Base-by-base conservation (phyloP, 2,113 vertebrate species). In the Esox niger region DNA sequence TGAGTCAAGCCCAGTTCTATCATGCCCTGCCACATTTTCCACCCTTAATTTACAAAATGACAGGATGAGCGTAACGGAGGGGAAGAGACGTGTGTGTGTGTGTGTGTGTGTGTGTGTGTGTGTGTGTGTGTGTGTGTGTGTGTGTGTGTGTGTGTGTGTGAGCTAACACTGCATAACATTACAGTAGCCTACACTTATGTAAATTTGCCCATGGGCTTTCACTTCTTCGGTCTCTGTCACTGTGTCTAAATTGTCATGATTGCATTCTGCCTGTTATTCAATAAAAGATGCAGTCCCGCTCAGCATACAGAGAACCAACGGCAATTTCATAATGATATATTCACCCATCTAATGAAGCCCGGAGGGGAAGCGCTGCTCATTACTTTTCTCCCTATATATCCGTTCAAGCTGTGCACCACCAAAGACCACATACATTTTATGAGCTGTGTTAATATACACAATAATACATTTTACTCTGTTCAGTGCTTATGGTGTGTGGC, bases 321-420 rank as follows among this genome's bases (percentile, higher is more conserved):
- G 59, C 58, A 55, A 70, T 68, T 65, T 70, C 46, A 64, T 68
- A 70, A 78, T 79, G 71, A 82, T 58, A 69, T 55, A 80, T 70
- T 74, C 69, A 66, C 68, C 46, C 60, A 64, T 17, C 63, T 76
- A 74, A 78, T 56, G 65, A 67, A 27, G 49, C 35, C 57, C 70
- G 33, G 27, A 57, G 26, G 70, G 64, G 32, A 21, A 10, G 20
- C 2, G 30, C 69, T 71, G 78, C 65, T 52, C 47, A 21, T 21
- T 11, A 8, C 47, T 52, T 2, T 21, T 52, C 47, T 23, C 7
- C 47, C n/a, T 23, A 15, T 43, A 15, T n/a, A n/a, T 17, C n/a
- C 47, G n/a, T n/a, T 52, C 47, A 20, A 6, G 21, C 6, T 3
- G 35, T 6, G 47, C 47, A 52, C n/a, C n/a, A 20, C 20, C 15